Evolutionary conservation across 2,113 vertebrate genomes (phyloP).

Genomic region (Notothenia rossii): DNA sequence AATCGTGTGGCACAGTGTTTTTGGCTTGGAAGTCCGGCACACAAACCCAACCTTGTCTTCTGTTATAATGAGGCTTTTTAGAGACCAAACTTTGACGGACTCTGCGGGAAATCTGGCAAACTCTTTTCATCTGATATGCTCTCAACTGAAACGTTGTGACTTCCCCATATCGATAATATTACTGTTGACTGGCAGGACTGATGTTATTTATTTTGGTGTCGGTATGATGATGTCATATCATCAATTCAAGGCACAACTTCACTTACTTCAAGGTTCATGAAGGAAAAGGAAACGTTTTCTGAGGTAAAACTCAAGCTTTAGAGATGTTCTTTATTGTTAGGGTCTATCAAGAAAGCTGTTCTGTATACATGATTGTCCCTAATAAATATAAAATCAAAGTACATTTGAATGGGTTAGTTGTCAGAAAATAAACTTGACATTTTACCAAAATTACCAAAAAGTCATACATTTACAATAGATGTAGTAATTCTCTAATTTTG

Average conservation of each 20-base stretch:
- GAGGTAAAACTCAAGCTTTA: background rate
- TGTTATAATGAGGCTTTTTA: conserved; percentile 65
- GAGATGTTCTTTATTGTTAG: background rate
- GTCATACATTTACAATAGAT: too few species aligned
- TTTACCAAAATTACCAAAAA: too few species aligned
- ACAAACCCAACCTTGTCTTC: conserved; percentile 47
- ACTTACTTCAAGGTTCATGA: background rate
- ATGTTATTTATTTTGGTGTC: too few species aligned
- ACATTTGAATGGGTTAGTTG: too few species aligned
- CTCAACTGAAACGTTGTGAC: conserved; percentile 51
- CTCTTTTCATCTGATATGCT: conserved; percentile 36
- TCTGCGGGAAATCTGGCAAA: conserved; percentile 56
- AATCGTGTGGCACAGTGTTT: conserved; percentile 37
- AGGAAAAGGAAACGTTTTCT: background rate
- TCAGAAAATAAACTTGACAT: too few species aligned
- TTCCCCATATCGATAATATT: conserved; percentile 23
- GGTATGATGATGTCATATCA: too few species aligned
- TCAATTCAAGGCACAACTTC: background rate
- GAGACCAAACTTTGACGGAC: conserved; percentile 42
- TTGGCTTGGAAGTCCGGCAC: conserved; percentile 47
- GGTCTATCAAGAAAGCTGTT: background rate
- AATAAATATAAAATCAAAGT: too few species aligned
- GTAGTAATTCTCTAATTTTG: too few species aligned
- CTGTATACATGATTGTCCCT: background rate
- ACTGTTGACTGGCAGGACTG: conserved; percentile 8